Base-by-base conservation (phyloP, 2,113 vertebrate genomes). In the Thunnus thynnus region DNA sequence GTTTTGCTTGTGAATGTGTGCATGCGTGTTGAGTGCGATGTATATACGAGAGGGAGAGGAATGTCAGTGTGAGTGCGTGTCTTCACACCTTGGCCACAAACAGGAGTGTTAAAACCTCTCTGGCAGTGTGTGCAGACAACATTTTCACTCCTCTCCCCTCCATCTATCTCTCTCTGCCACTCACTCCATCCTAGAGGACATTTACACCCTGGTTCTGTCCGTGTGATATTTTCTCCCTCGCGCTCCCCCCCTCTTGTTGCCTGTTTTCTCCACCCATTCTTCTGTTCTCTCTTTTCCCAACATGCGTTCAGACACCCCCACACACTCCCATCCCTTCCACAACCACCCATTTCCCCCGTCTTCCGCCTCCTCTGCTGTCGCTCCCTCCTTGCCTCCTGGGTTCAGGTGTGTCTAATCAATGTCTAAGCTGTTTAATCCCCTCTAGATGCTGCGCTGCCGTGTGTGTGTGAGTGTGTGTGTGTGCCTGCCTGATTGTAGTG, bases 71-170 rank as follows among this genome's bases (percentile, higher is more conserved):
- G 86, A 78, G 82, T 82, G 85, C 60, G 54, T 66, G 61, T 88
- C 69, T 86, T 91, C 68, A 86, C 91, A 91, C 89, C 78, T 83
- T 25, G 69, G 55, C 67, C 71, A 66, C 64, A 83, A 69, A 92
- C 91, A 88, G 56, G 74, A 86, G 91, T 89, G 91, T 86, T 85
- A 92, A 93, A 92, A 93, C 80, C 85, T 90, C 72, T 86, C 79
- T 77, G 80, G 71, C 81, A 67, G 46, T 20, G 63, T 80, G 60
- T 56, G 78, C 54, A 75, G 78, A 76, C 73, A 82, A 60, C 83
- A 54, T 84, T 88, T 87, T 88, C 85, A 78, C 91, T 80, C 68
- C 62, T 70, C 44, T 75, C 36, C 9, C 60, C 44, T 68, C 61
- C 68, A 71, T 69, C 65, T 27, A 36, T 60, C 63, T 22, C 63